Base-by-base conservation (phyloP, 2,888 invertebrate species). In the Bombylius major region DNA sequence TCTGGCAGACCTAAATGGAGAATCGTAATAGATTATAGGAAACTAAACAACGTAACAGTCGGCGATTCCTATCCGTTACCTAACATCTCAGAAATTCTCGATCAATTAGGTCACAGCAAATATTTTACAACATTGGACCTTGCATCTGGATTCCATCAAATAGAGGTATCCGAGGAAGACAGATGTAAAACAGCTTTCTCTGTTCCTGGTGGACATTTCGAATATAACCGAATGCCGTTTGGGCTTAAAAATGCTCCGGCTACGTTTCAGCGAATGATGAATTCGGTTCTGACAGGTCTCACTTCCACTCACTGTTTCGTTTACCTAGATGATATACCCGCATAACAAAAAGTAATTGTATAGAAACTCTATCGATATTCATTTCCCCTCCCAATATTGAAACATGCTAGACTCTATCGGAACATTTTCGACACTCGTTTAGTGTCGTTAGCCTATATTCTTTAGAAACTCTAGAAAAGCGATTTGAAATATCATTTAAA, bases 1-100 rank as follows among this genome's bases (percentile, higher is more conserved):
- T 61, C 61, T n/a, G 58, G 58, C 3, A 49, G 51, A 53, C 36
- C 57, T 32, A 61, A 63, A 39, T 62, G 60, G 60, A 46, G 60
- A 44, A 57, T 60, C 4, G 61, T 61, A 2, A 56, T 61, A 9
- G 62, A 61, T 47, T 63, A 60, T 47, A 46, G 61, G 0, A 58
- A 57, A 42, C 50, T 63, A 2, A 61, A 61, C 39, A 48, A 60
- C 4, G 54, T 60, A 7, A 60, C 62, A 4, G 47, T 62, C n/a
- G 56, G 54, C 36, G 61, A 63, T 39, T 58, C 55, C 48, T 69
- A 64, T 55, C 69, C 70, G 11, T 56, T 63, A 9, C 59, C 61
- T 9, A 57, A 62, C 23, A 55, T 61, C 9, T 59, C 56, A n/a
- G 50, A 51, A 8, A 60, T 59, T 4, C 51, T 62, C 32, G 61